Evolutionary conservation across 2,797 vertebrate genomes (phyloP), one percentile per base, ranked within the genome.

Genomic region (Cyclopterus lumpus): DNA sequence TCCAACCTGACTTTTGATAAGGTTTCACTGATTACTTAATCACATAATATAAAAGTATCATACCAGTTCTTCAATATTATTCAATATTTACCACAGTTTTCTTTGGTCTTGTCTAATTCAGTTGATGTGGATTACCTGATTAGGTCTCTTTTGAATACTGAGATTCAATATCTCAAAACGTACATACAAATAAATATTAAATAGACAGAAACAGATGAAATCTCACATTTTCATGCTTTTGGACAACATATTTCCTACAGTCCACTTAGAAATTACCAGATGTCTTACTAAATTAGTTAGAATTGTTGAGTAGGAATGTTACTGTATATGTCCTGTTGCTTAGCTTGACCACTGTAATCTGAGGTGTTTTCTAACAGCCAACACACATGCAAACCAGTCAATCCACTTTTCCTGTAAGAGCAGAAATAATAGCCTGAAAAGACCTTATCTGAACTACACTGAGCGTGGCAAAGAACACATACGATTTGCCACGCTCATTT

Each of bases 261-360:
- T 51, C 58, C 26, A 30, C 36, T 75, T 57, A 4, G 53, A 71
- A 66, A 68, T 75, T 4, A 42, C 9, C 28, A 75, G 61, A 71
- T 44, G 64, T 77, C 64, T 34, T 32, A 22, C 30, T 54, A 18
- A 61, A 67, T 80, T 46, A 46, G n/a, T 64, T 3, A 69, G 24
- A 65, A 4, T 22, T 36, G 68, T 70, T 64, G 26, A 79, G 28
- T 24, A 5, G 38, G 2, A 67, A 66, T 44, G 44, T 30, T 60
- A 54, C 22, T 59, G 44, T 66, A 40, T 9, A 34, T 66, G 57
- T 62, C 44, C 32, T 54, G 63, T 71, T 73, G 48, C 64, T 67
- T 5, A 67, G 72, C 57, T 83, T 83, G 63, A 77, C 70, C 70
- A 68, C 42, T 68, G 81, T 44, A 85, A 84, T 55, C 62, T 34